phyloP scores from a whole-genome alignment of 2,888 invertebrate species.

The Epirrhoe tristata region DNA sequence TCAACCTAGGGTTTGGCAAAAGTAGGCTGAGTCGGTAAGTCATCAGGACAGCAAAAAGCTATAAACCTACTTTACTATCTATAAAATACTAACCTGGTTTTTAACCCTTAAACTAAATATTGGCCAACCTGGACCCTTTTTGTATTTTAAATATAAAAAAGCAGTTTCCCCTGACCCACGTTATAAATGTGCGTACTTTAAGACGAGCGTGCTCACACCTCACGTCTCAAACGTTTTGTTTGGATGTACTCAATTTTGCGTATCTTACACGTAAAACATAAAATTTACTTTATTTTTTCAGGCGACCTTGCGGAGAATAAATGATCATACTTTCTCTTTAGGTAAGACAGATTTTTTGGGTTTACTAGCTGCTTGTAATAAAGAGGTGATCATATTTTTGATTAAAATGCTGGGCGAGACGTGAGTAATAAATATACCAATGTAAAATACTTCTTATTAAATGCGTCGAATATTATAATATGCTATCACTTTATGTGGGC shows the following conservation, averaged over 20 bases:
- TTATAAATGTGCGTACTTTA: slow-evolving; percentile 51
- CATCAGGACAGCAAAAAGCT: too few species aligned
- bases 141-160: slow-evolving; percentile 40
- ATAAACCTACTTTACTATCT: too few species aligned
- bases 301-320: slow-evolving; percentile 12
- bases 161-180: slow-evolving; percentile 46
- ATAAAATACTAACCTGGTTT: too few species aligned
- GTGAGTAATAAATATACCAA: not conserved
- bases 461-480: too few species aligned
- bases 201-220: slow-evolving; percentile 39
- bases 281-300: slow-evolving; percentile 27
- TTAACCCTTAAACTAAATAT: too few species aligned
- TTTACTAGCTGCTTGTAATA: not conserved
- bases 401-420: not conserved
- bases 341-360: not conserved
- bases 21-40: too few species aligned
- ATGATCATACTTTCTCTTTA: slow-evolving; percentile 2
- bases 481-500: too few species aligned
- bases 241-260: slow-evolving; percentile 36
- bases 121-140: slow-evolving; percentile 24
- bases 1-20: too few species aligned
- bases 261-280: slow-evolving; percentile 28
- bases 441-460: too few species aligned
- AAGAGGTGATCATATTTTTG: not conserved
- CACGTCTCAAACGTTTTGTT: slow-evolving; percentile 41